Base-by-base conservation (phyloP, 2,888 invertebrate species). In the Allolobophora icterica region DNA sequence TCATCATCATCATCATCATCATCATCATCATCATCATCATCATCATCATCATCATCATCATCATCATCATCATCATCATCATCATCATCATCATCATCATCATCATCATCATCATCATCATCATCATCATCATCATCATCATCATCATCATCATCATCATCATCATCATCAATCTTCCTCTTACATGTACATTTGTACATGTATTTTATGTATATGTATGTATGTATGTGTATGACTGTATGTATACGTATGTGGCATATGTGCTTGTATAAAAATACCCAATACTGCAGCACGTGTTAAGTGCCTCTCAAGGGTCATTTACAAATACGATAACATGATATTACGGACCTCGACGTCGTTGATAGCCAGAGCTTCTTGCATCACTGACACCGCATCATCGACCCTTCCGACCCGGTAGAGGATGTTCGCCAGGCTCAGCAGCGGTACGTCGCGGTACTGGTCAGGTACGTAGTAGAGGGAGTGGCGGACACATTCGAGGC, bases 381-480 rank as follows among this genome's bases (percentile, higher is more conserved):
- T 96, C 19, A 96, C 96, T 33, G 95, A 95, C 52, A 97, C 94
- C 0, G 97, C 96, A 93, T 97, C 97, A 89, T 97, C 97, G 90
- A 96, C 96, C 91, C 96, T 96, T 0, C 95, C 95, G 93, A 94
- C 94, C 89, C 93, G 96, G 92, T 97, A 96, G 83, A 97, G 96
- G 38, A 97, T 96, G 1, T 97, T 97, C 0, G 97, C 97, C 92
- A 97, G 95, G 19, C 97, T 97, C 11, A 97, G 96, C 30, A 97
- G 95, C 33, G 97, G 97, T 0, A 97, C 96, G 94, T 97, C 97
- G 38, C 96, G 96, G 93, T 96, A 96, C 92, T 96, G 96, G 8
- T 95, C 94, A 0, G 96, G 96, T 17, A 96, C 96, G n/a, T 95
- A 95, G 92, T 96, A 96, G 52, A 96, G 96, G 1, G 97, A 97